Evolutionary conservation across 2,113 vertebrate genomes (phyloP).

Genomic region (Halichoeres trimaculatus): DNA sequence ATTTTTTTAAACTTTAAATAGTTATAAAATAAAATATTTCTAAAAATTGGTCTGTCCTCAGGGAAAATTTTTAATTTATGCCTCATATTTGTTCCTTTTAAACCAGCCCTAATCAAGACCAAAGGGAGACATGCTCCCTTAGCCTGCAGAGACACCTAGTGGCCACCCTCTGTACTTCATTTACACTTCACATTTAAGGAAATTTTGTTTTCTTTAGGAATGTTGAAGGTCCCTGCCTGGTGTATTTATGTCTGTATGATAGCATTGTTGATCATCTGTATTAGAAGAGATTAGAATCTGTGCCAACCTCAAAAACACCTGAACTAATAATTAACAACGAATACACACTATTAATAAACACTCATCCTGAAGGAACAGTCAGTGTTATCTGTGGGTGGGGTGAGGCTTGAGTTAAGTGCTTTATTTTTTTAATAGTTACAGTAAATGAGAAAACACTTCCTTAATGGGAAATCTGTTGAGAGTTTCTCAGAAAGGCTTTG

Average conservation of each 20-base stretch:
- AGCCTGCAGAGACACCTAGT: slow-evolving; percentile 60
- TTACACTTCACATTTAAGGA: not conserved
- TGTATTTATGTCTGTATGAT: no score
- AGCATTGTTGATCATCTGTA: not conserved
- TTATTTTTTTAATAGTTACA: slow-evolving; percentile 13
- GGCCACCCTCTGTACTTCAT: not conserved
- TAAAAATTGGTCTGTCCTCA: no score
- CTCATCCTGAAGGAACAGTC: not conserved
- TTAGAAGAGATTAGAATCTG: not conserved
- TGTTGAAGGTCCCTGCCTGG: no score
- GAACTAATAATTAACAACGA: slow-evolving; percentile 17
- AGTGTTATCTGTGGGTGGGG: not conserved
- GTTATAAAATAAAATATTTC: no score
- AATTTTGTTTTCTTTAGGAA: not conserved
- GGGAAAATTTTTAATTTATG: no score
- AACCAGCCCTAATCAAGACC: no score
- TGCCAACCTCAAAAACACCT: not conserved
- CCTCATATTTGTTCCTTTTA: no score
- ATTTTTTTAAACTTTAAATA: no score
- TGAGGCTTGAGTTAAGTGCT: not conserved
- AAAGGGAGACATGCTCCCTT: not conserved
- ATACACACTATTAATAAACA: not conserved
- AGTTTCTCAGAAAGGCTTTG: not conserved
- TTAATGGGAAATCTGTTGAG: not conserved
- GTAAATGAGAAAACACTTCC: slow-evolving; percentile 16